These are phyloP conservation scores for Sebastes iracundus DNA, from an alignment of 2,797 vertebrate species.

Conservation along the genomic window DNA sequence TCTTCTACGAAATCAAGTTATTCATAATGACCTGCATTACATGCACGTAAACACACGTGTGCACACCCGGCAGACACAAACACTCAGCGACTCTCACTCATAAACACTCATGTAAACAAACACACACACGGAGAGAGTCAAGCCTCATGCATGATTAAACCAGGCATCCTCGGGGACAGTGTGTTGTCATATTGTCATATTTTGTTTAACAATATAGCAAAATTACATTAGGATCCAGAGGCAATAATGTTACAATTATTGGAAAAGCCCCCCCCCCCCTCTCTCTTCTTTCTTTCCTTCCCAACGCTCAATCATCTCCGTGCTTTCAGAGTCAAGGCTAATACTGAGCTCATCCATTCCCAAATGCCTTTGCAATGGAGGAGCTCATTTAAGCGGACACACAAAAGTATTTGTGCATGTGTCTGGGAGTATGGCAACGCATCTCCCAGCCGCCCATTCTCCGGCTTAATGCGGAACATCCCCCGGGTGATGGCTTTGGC, in stretches of 20 bases:
- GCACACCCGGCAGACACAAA: constrained; percentile 30
- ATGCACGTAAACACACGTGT: constrained; percentile 59
- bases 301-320: constrained; percentile 79
- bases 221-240: constrained; percentile 83
- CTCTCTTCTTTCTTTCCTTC: constrained; percentile 49
- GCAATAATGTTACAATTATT: constrained; percentile 85
- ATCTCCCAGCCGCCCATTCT: constrained; percentile 84
- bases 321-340: constrained; percentile 82
- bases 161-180: constrained; percentile 68
- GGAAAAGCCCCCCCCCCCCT: constrained; percentile 54
- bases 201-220: constrained; percentile 84
- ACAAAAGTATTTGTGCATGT: constrained; percentile 87
- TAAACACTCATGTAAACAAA: constrained; percentile 55
- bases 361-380: constrained; percentile 82
- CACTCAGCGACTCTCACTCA: constrained; percentile 37
- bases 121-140: constrained; percentile 49
- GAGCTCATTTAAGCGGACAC: constrained; percentile 86
- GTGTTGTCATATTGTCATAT: constrained; percentile 84
- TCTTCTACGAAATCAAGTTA: constrained; percentile 75
- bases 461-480: constrained; percentile 87
- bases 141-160: constrained; percentile 81
- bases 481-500: constrained; percentile 87
- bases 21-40: constrained; percentile 73
- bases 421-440: constrained; percentile 83
- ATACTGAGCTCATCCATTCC: constrained; percentile 85